These are phyloP conservation scores for Tenthredo livida DNA, from an alignment of 2,888 invertebrate species.

Conservation along the genomic window DNA sequence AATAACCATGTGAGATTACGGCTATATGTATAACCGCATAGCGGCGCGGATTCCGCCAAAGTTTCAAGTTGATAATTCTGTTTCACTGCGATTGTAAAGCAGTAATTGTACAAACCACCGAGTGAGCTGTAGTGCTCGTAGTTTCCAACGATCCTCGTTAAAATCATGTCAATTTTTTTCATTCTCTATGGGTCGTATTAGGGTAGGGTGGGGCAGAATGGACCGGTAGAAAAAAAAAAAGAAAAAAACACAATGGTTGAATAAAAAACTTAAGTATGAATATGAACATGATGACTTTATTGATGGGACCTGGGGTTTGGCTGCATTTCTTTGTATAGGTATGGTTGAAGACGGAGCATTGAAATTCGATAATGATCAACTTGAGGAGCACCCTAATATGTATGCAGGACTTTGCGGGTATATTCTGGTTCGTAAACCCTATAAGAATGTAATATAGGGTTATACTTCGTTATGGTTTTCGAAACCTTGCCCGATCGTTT, in stretches of 20 bases:
- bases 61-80: slow-evolving; percentile 4
- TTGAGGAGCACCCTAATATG: neutral
- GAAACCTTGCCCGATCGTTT: slow-evolving; percentile 21
- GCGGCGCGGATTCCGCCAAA: neutral
- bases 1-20: slow-evolving; percentile 34
- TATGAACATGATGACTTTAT: too few species aligned
- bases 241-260: too few species aligned
- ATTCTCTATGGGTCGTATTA: neutral
- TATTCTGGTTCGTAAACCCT: slow-evolving; percentile 33
- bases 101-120: neutral
- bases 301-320: too few species aligned
- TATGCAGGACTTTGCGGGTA: neutral
- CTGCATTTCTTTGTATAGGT: too few species aligned
- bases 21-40: neutral
- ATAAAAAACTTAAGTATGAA: too few species aligned
- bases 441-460: neutral
- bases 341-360: too few species aligned
- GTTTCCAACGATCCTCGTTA: neutral
- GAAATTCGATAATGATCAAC: too few species aligned
- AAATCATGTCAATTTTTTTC: neutral
- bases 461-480: slow-evolving; percentile 43
- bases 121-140: neutral
- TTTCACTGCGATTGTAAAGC: slow-evolving; percentile 13
- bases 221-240: too few species aligned
- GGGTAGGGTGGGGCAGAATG: too few species aligned